Percentiles rank a stretch among this genome's conserved stretches.
Conservation (phyloP, 2,888 invertebrate species). For the Rhingia rostrata region DNA sequence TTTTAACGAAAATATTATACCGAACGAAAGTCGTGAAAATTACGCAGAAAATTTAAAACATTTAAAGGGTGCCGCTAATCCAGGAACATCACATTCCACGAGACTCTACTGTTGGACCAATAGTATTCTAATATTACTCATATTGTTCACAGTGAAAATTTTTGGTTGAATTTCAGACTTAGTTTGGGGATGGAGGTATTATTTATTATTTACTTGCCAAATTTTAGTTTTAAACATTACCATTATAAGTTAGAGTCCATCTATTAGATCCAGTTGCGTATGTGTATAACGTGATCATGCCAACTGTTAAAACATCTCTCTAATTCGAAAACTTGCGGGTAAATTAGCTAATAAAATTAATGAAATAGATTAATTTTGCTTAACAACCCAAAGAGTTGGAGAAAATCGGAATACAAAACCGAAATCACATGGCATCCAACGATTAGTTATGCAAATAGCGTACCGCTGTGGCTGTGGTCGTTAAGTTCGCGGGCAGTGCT, state of each 20-base stretch:
- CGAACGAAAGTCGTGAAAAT: constrained; percentile 80
- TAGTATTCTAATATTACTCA: constrained; percentile 59
- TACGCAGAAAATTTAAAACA: constrained; percentile 78
- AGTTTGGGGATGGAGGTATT: constrained; percentile 49
- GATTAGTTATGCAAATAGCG: constrained; percentile 58
- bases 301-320: constrained; percentile 22
- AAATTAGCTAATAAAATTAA: constrained; percentile 7
- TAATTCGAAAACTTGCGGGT: background rate
- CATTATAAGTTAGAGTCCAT: constrained; percentile 25
- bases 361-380: constrained; percentile 32
- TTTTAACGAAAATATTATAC: constrained; percentile 71
- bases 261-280: constrained; percentile 1
- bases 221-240: constrained; percentile 51
- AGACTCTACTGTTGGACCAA: constrained; percentile 67
- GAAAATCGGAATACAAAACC: background rate
- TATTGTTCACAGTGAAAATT: constrained; percentile 53
- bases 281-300: constrained; percentile 38
- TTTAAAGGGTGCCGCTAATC: constrained; percentile 73
- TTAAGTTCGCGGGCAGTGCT: constrained; percentile 18
- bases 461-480: constrained; percentile 22
- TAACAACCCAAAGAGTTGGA: background rate
- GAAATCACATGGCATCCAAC: background rate
- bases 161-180: constrained; percentile 46
- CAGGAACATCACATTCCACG: constrained; percentile 59
- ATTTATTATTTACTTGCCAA: constrained; percentile 61